Conservation (phyloP, 2,888 invertebrate genomes). For the Thelaira solivaga region DNA sequence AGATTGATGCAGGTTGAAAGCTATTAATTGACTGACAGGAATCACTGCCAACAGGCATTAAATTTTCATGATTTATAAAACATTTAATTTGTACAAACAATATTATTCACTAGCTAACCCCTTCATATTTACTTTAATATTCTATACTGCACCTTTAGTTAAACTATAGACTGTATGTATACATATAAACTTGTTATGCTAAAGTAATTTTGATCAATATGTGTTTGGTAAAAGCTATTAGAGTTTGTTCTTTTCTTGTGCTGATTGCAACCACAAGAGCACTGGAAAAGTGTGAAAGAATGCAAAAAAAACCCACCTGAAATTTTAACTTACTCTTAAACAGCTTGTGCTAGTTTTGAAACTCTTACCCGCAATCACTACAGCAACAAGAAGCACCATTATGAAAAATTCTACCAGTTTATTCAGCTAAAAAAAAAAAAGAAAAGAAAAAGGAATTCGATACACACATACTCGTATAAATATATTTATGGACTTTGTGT, state of each 20-base stretch:
- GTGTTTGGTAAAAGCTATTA: conserved; percentile 32
- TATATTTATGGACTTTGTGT: neutral
- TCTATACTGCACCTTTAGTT: too few species aligned
- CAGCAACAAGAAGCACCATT: neutral
- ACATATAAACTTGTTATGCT: too few species aligned
- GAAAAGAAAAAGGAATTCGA: neutral
- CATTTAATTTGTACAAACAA: too few species aligned
- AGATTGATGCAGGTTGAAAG: too few species aligned
- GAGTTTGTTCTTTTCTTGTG: neutral
- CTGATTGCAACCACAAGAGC: conserved; percentile 47
- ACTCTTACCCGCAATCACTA: conserved; percentile 34
- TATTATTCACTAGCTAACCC: too few species aligned
- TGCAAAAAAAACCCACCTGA: conserved; percentile 9
- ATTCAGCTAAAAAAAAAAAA: conserved; percentile 18
- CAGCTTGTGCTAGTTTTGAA: conserved; percentile 51
- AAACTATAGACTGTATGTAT: too few species aligned
- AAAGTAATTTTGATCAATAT: conserved; percentile 30
- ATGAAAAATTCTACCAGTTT: conserved; percentile 6
- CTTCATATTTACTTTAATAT: too few species aligned
- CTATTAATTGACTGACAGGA: too few species aligned
- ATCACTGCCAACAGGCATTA: too few species aligned
- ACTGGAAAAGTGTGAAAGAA: conserved; percentile 15
- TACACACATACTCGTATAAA: neutral
- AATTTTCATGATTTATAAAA: too few species aligned
- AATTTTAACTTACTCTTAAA: conserved; percentile 49